Evolutionary conservation across 1,140 invertebrate species (phyloP).

Genomic region (Chlorops oryzae): DNA sequence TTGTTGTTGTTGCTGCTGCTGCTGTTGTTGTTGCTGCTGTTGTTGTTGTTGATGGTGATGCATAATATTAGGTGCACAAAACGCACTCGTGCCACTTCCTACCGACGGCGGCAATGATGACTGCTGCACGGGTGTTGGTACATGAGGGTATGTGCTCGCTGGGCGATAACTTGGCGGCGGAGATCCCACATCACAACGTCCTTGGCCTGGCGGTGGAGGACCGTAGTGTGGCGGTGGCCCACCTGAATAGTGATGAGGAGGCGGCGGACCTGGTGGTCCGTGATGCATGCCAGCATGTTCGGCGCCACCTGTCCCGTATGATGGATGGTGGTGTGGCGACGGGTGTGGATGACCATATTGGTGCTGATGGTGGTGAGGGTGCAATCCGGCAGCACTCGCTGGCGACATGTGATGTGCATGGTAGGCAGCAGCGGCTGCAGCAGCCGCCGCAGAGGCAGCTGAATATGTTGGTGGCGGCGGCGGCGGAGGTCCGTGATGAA

Average conservation of each 20-base stretch:
- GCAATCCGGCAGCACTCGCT: conserved; percentile 14
- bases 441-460: conserved; percentile 36
- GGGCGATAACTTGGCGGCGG: conserved; percentile 41
- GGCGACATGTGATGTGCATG: conserved; percentile 38
- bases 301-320: conserved; percentile 24
- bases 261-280: conserved; percentile 25
- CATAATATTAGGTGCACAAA: conserved; percentile 39
- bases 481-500: conserved; percentile 35
- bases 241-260: conserved; percentile 25
- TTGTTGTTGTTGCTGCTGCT: conserved; percentile 13
- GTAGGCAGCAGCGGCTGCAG: conserved; percentile 32
- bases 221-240: conserved; percentile 19
- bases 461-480: conserved; percentile 36
- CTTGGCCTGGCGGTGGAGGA: conserved; percentile 21
- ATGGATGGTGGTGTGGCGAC: conserved; percentile 28
- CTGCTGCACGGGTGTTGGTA: conserved; percentile 7
- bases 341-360: conserved; percentile 30
- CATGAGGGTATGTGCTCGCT: conserved; percentile 24
- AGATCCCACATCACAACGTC: conserved; percentile 39
- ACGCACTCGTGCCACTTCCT: conserved; percentile 37
- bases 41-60: conserved; percentile 39
- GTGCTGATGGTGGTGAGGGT: conserved; percentile 35
- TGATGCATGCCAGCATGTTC: conserved; percentile 31
- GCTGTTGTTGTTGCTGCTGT: conserved; percentile 17
- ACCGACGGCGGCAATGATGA: conserved; percentile 17